These are phyloP conservation scores for Parauchenoglanis punctatus DNA, from an alignment of 2,797 vertebrate species.

Conservation along the genomic window DNA sequence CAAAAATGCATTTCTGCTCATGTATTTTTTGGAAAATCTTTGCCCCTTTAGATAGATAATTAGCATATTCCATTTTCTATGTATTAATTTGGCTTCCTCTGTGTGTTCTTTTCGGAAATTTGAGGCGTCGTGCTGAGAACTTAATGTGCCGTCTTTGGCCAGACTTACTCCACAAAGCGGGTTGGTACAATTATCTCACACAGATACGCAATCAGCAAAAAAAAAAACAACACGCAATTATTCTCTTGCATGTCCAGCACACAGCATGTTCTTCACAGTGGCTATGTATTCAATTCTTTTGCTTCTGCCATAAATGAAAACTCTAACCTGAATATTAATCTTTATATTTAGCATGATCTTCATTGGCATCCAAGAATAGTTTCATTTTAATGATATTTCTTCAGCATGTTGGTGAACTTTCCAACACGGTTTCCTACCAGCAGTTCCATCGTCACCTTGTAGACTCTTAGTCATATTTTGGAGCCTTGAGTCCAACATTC, in stretches of 20 bases:
- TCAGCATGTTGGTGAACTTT: no score
- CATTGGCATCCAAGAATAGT: neutral
- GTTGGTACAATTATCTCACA: neutral
- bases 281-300: neutral
- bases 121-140: slow-evolving; percentile 27
- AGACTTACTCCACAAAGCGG: slow-evolving; percentile 8
- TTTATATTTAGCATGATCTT: neutral
- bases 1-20: neutral
- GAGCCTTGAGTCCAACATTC: no score
- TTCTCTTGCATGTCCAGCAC: neutral
- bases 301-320: neutral
- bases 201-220: neutral
- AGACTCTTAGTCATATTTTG: no score
- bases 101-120: neutral
- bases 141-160: slow-evolving; percentile 19
- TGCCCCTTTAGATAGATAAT: neutral
- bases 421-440: no score
- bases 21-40: neutral
- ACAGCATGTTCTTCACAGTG: neutral
- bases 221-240: neutral
- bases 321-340: neutral
- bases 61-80: slow-evolving; percentile 16
- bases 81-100: slow-evolving; percentile 13
- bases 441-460: no score
- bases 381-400: no score